Evolutionary conservation across 2,113 vertebrate genomes (phyloP).

Genomic region (Parus major): DNA sequence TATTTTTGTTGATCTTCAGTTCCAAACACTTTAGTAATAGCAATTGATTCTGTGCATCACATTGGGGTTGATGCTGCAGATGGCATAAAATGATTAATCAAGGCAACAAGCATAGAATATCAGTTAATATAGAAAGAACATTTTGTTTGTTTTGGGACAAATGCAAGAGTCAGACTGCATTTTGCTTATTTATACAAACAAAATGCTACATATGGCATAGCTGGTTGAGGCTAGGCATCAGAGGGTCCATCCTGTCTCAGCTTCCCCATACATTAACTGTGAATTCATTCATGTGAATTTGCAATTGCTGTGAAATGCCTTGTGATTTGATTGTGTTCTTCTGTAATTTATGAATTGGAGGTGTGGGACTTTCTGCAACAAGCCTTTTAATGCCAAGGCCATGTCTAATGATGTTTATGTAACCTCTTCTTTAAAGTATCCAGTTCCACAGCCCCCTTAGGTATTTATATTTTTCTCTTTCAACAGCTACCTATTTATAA

Average conservation of each 20-base stretch:
- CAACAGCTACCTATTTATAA: neutral
- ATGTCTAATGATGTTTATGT: neutral
- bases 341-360: neutral
- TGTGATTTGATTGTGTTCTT: neutral
- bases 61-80: neutral
- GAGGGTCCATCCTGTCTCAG: neutral
- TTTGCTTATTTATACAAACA: conserved; percentile 23
- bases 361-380: neutral
- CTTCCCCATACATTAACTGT: neutral
- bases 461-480: neutral
- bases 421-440: neutral
- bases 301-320: neutral
- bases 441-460: neutral
- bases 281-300: neutral
- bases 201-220: neutral
- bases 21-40: conserved; percentile 4
- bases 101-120: neutral
- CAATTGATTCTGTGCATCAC: neutral
- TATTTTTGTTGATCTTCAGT: conserved; percentile 24
- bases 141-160: neutral
- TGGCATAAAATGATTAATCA: conserved; percentile 41
- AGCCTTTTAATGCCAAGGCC: neutral
- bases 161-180: neutral
- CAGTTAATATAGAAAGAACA: neutral
- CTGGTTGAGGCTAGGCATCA: neutral